Conservation (phyloP, 2,797 vertebrate genomes). For the Tolypeutes matacus region DNA sequence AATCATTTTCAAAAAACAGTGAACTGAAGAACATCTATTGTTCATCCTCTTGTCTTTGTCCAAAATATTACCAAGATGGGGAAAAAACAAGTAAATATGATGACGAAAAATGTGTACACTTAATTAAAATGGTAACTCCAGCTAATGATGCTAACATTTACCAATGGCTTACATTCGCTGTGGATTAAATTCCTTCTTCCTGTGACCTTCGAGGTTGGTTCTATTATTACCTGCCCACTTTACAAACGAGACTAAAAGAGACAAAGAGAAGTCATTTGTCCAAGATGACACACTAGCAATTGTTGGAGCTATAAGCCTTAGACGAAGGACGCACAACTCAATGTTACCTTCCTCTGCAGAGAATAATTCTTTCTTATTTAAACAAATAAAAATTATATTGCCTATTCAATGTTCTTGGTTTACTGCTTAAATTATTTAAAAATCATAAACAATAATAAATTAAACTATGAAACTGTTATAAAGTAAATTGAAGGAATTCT, state of each 20-base stretch:
- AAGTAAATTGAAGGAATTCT: slow-evolving; percentile 37
- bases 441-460: slow-evolving; percentile 19
- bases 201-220: neutral
- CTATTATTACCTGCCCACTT: neutral
- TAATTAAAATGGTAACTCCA: neutral
- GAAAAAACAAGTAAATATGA: neutral
- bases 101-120: neutral
- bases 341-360: neutral
- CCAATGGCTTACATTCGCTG: neutral
- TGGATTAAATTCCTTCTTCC: neutral
- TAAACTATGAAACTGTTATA: neutral
- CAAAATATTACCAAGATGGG: neutral
- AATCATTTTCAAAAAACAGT: slow-evolving; percentile 52
- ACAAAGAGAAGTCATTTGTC: neutral
- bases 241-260: slow-evolving; percentile 34
- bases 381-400: neutral
- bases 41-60: neutral
- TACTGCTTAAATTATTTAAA: slow-evolving; percentile 61
- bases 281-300: neutral
- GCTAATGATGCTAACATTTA: neutral
- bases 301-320: neutral
- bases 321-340: rapidly evolving
- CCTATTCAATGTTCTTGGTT: neutral
- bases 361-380: neutral
- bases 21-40: neutral